These are phyloP conservation scores for Hippocampus guttulatus DNA, from an alignment of 2,113 vertebrate species.

Conservation along the genomic window DNA sequence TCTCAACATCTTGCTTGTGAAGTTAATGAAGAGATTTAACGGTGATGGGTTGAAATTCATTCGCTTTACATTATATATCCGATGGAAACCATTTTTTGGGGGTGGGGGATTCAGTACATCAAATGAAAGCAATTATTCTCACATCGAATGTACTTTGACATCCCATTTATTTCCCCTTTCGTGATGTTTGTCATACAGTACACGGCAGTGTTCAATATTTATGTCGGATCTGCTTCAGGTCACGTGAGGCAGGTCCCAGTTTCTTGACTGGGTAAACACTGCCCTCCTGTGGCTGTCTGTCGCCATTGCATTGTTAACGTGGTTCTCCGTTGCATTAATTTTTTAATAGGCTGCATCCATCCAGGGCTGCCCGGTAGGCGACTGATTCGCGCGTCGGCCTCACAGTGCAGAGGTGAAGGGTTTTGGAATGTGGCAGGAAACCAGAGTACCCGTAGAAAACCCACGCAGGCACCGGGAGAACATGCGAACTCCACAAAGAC, in stretches of 20 bases:
- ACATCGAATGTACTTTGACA: neutral
- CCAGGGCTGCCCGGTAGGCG: too few relatives aligned
- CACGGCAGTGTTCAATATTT: too few relatives aligned
- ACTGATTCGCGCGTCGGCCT: too few relatives aligned
- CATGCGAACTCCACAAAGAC: too few relatives aligned
- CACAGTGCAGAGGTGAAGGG: too few relatives aligned
- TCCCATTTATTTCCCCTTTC: neutral
- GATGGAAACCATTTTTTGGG: neutral
- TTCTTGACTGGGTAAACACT: constrained; percentile 51
- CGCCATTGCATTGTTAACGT: constrained; percentile 35
- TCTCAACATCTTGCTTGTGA: neutral
- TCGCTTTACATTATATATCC: neutral
- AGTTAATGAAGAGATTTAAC: neutral
- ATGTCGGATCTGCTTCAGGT: too few relatives aligned
- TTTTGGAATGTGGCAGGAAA: too few relatives aligned
- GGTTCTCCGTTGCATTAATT: neutral
- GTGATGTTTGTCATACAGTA: neutral
- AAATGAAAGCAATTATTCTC: neutral
- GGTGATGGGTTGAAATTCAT: neutral
- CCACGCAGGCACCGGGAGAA: too few relatives aligned
- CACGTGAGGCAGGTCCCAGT: neutral
- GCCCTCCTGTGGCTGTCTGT: constrained; percentile 56
- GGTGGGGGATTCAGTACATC: neutral
- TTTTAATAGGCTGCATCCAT: neutral
- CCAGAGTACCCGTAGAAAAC: too few relatives aligned